Evolutionary conservation across 2,113 vertebrate genomes (phyloP).

Genomic region (Tragelaphus strepsiceros): DNA sequence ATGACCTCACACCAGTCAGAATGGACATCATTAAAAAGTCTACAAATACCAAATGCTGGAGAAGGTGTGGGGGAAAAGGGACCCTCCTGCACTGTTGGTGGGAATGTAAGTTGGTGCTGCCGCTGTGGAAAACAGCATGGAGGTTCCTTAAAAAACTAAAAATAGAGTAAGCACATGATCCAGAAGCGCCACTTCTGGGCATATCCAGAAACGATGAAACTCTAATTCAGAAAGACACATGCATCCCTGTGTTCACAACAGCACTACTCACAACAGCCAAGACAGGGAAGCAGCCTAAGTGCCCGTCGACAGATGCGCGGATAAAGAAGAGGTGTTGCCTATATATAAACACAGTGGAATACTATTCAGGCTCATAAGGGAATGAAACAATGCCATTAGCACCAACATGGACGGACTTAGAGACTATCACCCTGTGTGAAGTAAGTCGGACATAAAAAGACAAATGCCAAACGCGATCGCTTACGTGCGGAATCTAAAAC

Average conservation of each 20-base stretch:
- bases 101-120: neutral
- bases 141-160: neutral
- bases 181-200: neutral
- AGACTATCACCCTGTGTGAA: neutral
- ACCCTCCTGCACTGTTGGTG: neutral
- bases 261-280: accelerated
- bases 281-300: neutral
- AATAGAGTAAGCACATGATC: neutral
- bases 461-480: neutral
- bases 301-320: neutral
- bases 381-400: neutral
- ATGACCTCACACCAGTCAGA: neutral
- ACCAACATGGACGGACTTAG: neutral
- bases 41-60: neutral
- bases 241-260: neutral
- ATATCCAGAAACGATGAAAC: neutral
- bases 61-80: neutral
- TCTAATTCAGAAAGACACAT: neutral
- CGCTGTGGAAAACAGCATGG: neutral
- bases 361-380: neutral
- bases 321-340: neutral
- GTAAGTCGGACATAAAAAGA: neutral
- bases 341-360: neutral
- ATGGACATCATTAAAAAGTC: neutral
- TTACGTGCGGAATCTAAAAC: neutral